Base-by-base conservation (phyloP, 1,140 invertebrate species). In the Drosophila lowei region DNA sequence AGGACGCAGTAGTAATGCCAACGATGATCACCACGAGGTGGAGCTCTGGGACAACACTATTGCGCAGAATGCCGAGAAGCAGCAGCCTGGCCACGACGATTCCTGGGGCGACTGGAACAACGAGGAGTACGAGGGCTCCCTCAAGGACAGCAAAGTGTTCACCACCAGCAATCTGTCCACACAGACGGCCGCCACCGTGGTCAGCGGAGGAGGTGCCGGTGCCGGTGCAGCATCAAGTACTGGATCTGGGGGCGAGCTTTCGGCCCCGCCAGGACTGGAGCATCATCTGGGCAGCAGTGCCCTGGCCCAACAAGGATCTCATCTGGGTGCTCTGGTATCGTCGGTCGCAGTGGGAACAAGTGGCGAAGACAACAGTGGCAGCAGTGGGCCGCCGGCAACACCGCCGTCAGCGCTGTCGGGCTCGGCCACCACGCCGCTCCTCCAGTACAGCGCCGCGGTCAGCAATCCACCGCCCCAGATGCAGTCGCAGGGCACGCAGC, bases 141-240 rank as follows among this genome's bases (percentile, higher is more conserved):
- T 98, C 57, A 95, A 97, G 57, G 97, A 98, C 89, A 97, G 96
- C n/a, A 98, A 98, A 93, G 97, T 99, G 52, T 97, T 97, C 84
- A 97, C 96, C 38, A 95, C 96, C 25, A 96, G 95, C 78, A 92
- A 93, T 72, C 54, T 91, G 25, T 72, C 73, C 38, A 70, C 89
- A 18, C 86, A 89, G 63, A 81, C 79, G 9, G 74, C 86, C 6
- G 83, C 79, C 9, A 90, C 60, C 67, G 89, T 90, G 9, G 77
- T 90, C 6, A 84, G 79, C 16, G 77, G 68, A 46, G 72, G 61
- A 8, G 70, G 66, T 28, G 34, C 60, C 1, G 21, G 59, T 18
- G 46, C 42, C 2, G 30, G 43, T 4, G 42, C 41, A 38, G 38
- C 55, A 11, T 38, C 55, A 9, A 57, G 59, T 21, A 50, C 71